Evolutionary conservation across 2,113 vertebrate genomes (phyloP).

Genomic region (Phodopus roborovskii): DNA sequence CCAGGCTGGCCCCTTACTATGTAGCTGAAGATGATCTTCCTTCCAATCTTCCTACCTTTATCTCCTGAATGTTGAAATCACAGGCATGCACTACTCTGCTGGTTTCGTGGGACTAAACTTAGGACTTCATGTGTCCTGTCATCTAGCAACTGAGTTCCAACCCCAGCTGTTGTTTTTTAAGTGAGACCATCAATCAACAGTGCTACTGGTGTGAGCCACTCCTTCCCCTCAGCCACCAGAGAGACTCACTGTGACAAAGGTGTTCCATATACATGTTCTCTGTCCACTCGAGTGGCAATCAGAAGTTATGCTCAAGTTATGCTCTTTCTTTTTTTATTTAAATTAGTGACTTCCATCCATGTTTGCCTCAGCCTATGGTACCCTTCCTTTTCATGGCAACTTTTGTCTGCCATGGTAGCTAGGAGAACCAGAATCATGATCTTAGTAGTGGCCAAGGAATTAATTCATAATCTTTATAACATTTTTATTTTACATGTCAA

Average conservation of each 20-base stretch:
- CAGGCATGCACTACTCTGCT: neutral
- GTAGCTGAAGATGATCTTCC: neutral
- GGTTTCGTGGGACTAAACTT: neutral
- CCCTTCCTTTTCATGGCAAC: neutral
- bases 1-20: neutral
- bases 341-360: neutral
- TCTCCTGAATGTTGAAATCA: neutral
- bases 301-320: neutral
- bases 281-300: neutral
- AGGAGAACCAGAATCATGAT: neutral
- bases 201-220: neutral
- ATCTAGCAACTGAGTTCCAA: neutral
- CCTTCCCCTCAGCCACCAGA: neutral
- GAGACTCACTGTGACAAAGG: neutral
- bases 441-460: neutral
- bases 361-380: too few relatives aligned
- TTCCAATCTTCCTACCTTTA: neutral
- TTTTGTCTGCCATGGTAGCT: neutral
- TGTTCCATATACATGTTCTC: accelerated
- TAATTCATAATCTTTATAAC: neutral
- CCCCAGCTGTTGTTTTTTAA: neutral
- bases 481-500: too few relatives aligned
- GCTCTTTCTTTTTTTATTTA: too few relatives aligned
- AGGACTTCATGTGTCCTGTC: neutral
- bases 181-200: neutral